Conservation (phyloP, 2,888 invertebrate genomes). For the Melipona bicolor region DNA sequence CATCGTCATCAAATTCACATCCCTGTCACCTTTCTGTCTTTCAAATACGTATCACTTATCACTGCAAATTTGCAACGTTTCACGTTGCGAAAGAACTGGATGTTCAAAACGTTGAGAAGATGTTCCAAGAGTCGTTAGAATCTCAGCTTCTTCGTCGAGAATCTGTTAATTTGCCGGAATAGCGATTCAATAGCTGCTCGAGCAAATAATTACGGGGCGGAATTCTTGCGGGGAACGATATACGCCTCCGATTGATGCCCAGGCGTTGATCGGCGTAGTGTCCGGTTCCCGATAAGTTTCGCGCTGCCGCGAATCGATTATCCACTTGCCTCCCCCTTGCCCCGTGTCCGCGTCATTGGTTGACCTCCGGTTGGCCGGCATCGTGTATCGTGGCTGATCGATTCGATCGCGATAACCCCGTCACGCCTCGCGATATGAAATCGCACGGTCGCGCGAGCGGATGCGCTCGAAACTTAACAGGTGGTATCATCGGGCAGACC, state of each 20-base stretch:
- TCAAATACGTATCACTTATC: no score
- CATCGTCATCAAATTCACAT: no score
- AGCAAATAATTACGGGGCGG: slow-evolving; percentile 21
- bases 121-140: neutral
- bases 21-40: no score
- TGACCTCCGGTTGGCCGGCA: slow-evolving; percentile 38
- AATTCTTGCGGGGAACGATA: slow-evolving; percentile 14
- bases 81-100: no score
- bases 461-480: slow-evolving; percentile 54
- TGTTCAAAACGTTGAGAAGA: no score
- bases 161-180: neutral
- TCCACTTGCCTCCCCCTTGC: slow-evolving; percentile 14
- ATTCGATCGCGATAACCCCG: slow-evolving; percentile 49
- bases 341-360: slow-evolving; percentile 42
- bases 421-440: slow-evolving; percentile 45
- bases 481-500: slow-evolving; percentile 55
- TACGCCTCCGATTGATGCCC: neutral
- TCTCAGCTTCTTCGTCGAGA: neutral
- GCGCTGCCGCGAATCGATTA: slow-evolving; percentile 34
- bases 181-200: neutral
- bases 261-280: slow-evolving; percentile 12
- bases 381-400: slow-evolving; percentile 56
- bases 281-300: slow-evolving; percentile 34
- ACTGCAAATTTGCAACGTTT: no score
- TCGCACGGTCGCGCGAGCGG: slow-evolving; percentile 33